Conservation (phyloP, 2,113 vertebrate species). For the Corythornis vintsioides region DNA sequence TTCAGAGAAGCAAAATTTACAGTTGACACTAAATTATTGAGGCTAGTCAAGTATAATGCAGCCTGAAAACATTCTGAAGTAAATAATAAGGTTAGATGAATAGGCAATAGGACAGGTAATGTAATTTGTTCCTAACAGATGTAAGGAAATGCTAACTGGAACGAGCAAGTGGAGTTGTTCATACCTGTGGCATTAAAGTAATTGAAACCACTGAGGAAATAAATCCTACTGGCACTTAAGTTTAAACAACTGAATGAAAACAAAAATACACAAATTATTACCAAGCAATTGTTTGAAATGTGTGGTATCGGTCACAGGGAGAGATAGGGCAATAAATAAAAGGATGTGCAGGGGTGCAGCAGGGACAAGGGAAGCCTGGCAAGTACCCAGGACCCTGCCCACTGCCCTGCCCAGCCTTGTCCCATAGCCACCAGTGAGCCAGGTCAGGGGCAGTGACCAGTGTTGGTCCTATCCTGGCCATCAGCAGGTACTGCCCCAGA, state of each 20-base stretch:
- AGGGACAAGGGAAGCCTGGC: not conserved
- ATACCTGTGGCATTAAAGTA: not conserved
- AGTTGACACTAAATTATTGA: constrained; percentile 21
- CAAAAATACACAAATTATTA: not conserved
- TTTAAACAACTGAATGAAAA: not conserved
- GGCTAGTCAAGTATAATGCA: constrained; percentile 12
- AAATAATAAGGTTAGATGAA: constrained; percentile 23
- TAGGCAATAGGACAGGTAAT: not conserved
- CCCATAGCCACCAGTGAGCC: not conserved
- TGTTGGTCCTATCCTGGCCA: not conserved
- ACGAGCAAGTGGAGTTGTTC: not conserved
- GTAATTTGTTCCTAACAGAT: not conserved
- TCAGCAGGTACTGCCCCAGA: accelerated
- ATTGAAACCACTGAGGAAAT: not conserved
- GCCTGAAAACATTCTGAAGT: constrained; percentile 9
- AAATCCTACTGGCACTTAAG: not conserved
- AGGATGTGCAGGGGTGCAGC: not conserved
- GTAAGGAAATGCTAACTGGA: not conserved
- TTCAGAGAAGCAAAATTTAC: not conserved
- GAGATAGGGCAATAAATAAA: not conserved
- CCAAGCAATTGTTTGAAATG: not conserved
- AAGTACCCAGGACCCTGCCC: not conserved
- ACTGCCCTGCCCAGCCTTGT: accelerated
- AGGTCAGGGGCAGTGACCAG: accelerated
- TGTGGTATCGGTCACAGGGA: not conserved